These are phyloP conservation scores for Probosciger aterrimus DNA, from an alignment of 2,113 vertebrate species.

Conservation along the genomic window DNA sequence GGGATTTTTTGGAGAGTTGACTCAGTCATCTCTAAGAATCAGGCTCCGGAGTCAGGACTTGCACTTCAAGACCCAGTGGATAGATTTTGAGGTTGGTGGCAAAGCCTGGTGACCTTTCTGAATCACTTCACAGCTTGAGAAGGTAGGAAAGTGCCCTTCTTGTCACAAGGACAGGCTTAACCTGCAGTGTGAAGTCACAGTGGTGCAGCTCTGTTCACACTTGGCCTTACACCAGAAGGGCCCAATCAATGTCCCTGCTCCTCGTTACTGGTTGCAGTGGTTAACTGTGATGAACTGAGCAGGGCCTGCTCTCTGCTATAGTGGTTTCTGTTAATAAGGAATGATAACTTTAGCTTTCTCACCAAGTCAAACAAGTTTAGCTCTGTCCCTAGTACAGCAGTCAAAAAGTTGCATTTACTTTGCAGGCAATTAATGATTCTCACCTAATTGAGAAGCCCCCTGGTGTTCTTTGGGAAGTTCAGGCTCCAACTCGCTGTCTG, in stretches of 20 bases:
- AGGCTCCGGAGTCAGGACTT: background rate
- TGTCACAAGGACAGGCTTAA: background rate
- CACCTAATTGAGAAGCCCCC: background rate
- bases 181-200: background rate
- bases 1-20: background rate
- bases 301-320: accelerated
- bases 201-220: background rate
- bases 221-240: background rate
- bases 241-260: background rate
- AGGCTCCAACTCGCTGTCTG: background rate
- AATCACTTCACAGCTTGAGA: background rate
- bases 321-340: background rate
- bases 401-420: background rate
- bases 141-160: background rate
- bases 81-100: background rate
- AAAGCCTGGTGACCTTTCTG: background rate
- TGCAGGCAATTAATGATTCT: background rate
- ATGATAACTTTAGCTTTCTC: background rate
- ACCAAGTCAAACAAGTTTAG: background rate
- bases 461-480: background rate
- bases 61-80: accelerated
- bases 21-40: background rate
- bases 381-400: background rate
- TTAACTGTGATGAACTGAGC: background rate
- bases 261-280: background rate